A percentile compares a stretch with the other conserved stretches of the same genome.
Conservation (phyloP, 2,797 vertebrate genomes). For the Peromyscus attwateri region DNA sequence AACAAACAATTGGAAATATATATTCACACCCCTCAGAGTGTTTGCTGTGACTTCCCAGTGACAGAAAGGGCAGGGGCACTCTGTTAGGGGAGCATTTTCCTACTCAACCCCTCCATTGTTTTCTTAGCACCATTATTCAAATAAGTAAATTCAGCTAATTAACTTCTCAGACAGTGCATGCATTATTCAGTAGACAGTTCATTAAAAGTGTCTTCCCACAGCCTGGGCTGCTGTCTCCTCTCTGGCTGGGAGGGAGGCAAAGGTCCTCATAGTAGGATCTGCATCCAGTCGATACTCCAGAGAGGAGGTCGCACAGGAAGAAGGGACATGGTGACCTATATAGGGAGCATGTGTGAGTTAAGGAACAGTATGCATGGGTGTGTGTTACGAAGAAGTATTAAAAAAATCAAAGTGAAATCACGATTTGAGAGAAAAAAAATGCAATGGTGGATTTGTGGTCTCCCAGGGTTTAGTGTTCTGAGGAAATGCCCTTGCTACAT, state of each 20-base stretch:
- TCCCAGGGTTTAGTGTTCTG: background rate
- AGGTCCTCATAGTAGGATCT: background rate
- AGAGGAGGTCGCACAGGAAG: background rate
- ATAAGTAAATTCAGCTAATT: slow-evolving; percentile 67
- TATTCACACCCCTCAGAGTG: slow-evolving; percentile 70
- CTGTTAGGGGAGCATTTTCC: background rate
- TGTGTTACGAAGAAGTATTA: background rate
- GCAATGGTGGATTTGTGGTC: background rate
- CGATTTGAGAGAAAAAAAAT: background rate
- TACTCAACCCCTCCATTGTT: background rate
- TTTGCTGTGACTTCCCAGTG: slow-evolving; percentile 61
- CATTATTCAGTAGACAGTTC: slow-evolving; percentile 62
- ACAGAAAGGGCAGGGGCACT: background rate
- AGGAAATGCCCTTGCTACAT: background rate
- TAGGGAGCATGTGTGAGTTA: background rate
- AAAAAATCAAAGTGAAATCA: slow-evolving; percentile 28
- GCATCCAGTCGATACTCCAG: background rate
- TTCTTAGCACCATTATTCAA: slow-evolving; percentile 52
- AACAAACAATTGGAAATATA: slow-evolving; percentile 77
- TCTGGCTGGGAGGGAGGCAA: background rate
- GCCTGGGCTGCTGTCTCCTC: background rate
- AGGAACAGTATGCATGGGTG: background rate
- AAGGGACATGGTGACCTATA: background rate
- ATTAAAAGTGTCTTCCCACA: slow-evolving; percentile 23
- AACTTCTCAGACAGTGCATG: slow-evolving; percentile 57